Conservation (phyloP, 2,888 invertebrate genomes). For the Toxonevra muliebris region DNA sequence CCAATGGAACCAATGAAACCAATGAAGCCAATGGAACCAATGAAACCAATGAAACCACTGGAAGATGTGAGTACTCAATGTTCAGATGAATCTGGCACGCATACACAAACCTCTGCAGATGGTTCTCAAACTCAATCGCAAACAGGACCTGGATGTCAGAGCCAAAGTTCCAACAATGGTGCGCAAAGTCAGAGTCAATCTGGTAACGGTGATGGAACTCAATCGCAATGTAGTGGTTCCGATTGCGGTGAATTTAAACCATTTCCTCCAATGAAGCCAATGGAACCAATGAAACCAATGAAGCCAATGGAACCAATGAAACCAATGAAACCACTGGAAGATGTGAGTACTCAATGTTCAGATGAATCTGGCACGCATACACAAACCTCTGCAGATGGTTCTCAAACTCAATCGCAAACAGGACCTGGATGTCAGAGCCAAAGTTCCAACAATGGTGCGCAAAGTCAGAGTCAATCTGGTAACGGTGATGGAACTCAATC, state of each 20-base stretch:
- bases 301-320: constrained; percentile 6
- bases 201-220: constrained; percentile 43
- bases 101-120: constrained; percentile 41
- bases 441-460: background rate
- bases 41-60: too few relatives aligned
- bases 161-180: background rate
- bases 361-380: constrained; percentile 28
- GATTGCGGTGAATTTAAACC: constrained; percentile 32
- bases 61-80: constrained; percentile 32
- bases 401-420: constrained; percentile 46
- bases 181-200: constrained; percentile 13
- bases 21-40: constrained; percentile 16
- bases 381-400: constrained; percentile 44
- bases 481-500: constrained; percentile 45
- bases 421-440: constrained; percentile 13
- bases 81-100: constrained; percentile 29
- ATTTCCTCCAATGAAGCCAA: constrained; percentile 39
- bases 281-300: constrained; percentile 19
- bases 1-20: constrained; percentile 21
- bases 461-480: constrained; percentile 14
- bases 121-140: constrained; percentile 49
- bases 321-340: too few relatives aligned
- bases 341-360: constrained; percentile 33
- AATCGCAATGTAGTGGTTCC: constrained; percentile 46
- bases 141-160: constrained; percentile 11